These are phyloP conservation scores for Drosophila ananassae DNA, from an alignment of 1,140 invertebrate species.

Conservation along the genomic window DNA sequence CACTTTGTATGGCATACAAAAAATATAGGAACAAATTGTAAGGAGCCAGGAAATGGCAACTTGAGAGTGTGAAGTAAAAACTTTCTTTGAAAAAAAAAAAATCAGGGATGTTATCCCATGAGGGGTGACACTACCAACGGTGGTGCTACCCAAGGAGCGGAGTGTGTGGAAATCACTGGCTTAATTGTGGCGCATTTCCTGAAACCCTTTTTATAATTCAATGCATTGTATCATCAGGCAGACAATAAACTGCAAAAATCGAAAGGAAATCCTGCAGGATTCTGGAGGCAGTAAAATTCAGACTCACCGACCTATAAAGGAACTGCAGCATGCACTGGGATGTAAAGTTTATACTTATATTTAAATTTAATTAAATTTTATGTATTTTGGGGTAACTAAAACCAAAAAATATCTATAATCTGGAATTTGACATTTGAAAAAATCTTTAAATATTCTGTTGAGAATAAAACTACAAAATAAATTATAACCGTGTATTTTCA, in stretches of 20 bases:
- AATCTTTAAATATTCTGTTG: background rate
- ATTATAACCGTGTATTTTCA: background rate
- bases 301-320: background rate
- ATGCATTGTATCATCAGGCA: constrained; percentile 70
- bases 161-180: constrained; percentile 13
- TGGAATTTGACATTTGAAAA: background rate
- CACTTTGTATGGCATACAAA: constrained; percentile 59
- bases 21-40: constrained; percentile 30
- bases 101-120: constrained; percentile 12
- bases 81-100: constrained; percentile 45
- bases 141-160: background rate
- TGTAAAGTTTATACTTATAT: background rate
- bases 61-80: constrained; percentile 76
- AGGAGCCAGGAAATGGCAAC: constrained; percentile 64
- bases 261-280: constrained; percentile 19
- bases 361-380: too few species aligned
- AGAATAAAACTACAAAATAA: background rate
- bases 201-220: constrained; percentile 54
- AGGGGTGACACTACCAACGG: constrained; percentile 4
- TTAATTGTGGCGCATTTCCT: constrained; percentile 76
- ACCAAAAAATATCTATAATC: background rate
- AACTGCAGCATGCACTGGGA: constrained; percentile 22
- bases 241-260: constrained; percentile 56
- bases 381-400: background rate
- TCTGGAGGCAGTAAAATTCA: constrained; percentile 25